Conservation (phyloP, 2,888 invertebrate genomes). For the Phorcus lineatus region DNA sequence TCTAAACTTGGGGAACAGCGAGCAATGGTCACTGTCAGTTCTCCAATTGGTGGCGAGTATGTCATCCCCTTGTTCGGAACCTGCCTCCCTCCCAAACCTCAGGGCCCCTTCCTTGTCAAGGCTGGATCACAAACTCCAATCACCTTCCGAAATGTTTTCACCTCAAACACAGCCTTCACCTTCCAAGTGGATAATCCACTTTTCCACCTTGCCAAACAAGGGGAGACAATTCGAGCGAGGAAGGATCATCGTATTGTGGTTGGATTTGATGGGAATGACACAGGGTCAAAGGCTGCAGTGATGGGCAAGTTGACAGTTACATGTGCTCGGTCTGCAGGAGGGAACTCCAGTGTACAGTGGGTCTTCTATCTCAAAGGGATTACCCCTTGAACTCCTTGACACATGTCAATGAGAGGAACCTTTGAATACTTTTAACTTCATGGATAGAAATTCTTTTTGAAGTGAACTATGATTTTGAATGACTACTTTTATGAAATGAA, state of each 20-base stretch:
- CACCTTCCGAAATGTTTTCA: slow-evolving; percentile 78
- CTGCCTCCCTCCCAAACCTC: slow-evolving; percentile 77
- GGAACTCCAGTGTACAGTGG: slow-evolving; percentile 74
- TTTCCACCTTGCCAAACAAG: slow-evolving; percentile 75
- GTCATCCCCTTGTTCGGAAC: slow-evolving; percentile 76
- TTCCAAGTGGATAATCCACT: slow-evolving; percentile 76
- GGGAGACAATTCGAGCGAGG: slow-evolving; percentile 75
- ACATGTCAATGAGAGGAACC: background rate
- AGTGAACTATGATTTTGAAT: too few species aligned
- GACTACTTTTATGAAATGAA: background rate
- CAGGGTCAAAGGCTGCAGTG: slow-evolving; percentile 70
- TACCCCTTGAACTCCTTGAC: slow-evolving; percentile 44
- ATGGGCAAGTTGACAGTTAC: slow-evolving; percentile 75
- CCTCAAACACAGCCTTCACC: slow-evolving; percentile 73
- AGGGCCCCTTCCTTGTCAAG: slow-evolving; percentile 77
- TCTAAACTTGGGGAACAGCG: slow-evolving; percentile 73
- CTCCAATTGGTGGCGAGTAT: slow-evolving; percentile 74
- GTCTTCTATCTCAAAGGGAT: slow-evolving; percentile 75
- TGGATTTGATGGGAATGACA: slow-evolving; percentile 75
- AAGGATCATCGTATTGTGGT: slow-evolving; percentile 75
- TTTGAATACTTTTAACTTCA: too few species aligned
- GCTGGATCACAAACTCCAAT: slow-evolving; percentile 74
- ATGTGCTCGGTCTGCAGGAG: slow-evolving; percentile 73
- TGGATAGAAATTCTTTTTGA: too few species aligned
- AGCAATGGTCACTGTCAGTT: slow-evolving; percentile 68